A percentile compares a stretch with the other conserved stretches of the same genome.
Conservation (phyloP, 2,797 vertebrate species). For the Tadarida brasiliensis region DNA sequence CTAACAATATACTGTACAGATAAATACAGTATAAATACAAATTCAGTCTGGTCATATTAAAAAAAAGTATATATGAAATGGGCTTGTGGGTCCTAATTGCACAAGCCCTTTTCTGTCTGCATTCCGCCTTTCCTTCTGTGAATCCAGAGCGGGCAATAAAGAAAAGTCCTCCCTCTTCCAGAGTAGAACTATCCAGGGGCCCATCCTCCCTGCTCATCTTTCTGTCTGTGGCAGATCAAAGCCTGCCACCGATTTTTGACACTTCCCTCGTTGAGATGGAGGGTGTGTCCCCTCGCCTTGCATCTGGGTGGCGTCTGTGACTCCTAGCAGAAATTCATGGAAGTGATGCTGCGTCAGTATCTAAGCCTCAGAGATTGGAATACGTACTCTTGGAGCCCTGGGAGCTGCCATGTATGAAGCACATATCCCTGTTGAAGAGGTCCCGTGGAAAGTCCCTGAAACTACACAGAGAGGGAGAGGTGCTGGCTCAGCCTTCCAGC, state of each 20-base stretch:
- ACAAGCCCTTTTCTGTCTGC: background rate
- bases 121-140: background rate
- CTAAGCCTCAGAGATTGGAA: background rate
- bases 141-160: background rate
- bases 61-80: background rate
- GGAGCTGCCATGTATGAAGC: background rate
- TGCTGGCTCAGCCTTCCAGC: background rate
- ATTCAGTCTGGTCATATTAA: background rate
- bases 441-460: background rate
- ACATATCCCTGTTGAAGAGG: background rate
- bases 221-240: constrained; percentile 16
- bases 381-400: background rate
- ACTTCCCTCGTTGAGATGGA: background rate
- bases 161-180: background rate
- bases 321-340: background rate
- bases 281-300: background rate
- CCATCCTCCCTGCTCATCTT: background rate
- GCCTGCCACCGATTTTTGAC: background rate
- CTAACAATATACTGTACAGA: background rate
- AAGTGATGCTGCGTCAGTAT: background rate
- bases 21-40: background rate
- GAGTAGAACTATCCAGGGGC: background rate
- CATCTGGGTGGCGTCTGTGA: background rate
- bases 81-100: background rate
- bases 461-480: background rate